Conservation (phyloP, 2,888 invertebrate genomes). For the Eupithecia dodoneata region DNA sequence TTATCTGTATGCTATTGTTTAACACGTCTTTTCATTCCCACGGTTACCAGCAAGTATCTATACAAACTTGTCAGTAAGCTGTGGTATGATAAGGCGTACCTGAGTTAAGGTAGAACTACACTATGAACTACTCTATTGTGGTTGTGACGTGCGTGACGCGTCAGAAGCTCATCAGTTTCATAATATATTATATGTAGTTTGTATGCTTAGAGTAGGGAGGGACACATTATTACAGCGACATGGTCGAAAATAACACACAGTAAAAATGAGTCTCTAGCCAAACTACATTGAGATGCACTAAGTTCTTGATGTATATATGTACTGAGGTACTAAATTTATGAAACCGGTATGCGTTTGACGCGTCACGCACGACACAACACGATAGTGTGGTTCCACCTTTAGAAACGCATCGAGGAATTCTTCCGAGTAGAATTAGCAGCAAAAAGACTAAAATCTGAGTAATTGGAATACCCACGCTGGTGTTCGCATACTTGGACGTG, state of each 20-base stretch:
- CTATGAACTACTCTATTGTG: background rate
- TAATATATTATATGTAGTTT: background rate
- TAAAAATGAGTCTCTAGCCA: background rate
- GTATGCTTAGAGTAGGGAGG: background rate
- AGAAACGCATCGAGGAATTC: constrained; percentile 56
- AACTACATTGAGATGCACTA: background rate
- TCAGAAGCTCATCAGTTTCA: background rate
- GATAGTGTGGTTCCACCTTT: constrained; percentile 18
- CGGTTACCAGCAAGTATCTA: constrained; percentile 58
- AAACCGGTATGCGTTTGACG: background rate
- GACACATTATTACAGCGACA: background rate
- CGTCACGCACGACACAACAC: background rate
- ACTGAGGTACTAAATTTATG: background rate
- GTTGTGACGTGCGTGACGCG: background rate
- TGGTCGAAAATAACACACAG: background rate
- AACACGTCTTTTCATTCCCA: constrained; percentile 82
- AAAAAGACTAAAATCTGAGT: constrained; percentile 48
- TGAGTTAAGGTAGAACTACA: constrained; percentile 38
- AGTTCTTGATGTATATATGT: too few species aligned
- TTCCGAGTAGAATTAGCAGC: constrained; percentile 47
- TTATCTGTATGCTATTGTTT: constrained; percentile 81
- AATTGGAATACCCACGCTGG: constrained; percentile 45
- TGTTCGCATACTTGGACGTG: constrained; percentile 33
- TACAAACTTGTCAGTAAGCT: constrained; percentile 43
- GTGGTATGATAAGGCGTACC: constrained; percentile 74